These are phyloP conservation scores for Trypoxylus dichotomus DNA, from an alignment of 1,140 invertebrate species.

Conservation along the genomic window DNA sequence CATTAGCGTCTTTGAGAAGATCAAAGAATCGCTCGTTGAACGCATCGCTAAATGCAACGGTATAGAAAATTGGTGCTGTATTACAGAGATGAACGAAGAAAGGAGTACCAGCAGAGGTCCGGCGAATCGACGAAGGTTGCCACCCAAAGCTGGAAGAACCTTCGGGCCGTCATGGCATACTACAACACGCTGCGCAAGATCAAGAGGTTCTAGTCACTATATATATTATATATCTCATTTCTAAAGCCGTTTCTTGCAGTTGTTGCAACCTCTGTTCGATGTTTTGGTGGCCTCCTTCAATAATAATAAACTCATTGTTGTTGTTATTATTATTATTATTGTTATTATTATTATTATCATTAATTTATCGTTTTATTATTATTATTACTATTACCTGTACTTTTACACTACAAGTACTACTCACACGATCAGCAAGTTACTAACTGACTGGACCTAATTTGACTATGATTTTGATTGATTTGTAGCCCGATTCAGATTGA, in stretches of 20 bases:
- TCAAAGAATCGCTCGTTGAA: too few relatives aligned
- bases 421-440: neutral
- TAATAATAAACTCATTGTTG: conserved; percentile 28
- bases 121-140: conserved; percentile 60
- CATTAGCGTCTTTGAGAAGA: neutral
- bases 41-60: neutral
- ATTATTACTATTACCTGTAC: neutral
- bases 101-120: conserved; percentile 35
- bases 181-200: conserved; percentile 84
- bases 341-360: neutral
- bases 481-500: neutral
- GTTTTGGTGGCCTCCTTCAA: conserved; percentile 33
- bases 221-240: neutral
- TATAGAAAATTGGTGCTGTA: conserved; percentile 2
- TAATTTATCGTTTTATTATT: neutral
- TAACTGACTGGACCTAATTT: neutral
- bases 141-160: conserved; percentile 80
- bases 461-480: neutral
- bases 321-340: neutral
- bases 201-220: conserved; percentile 67
- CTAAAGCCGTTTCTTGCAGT: conserved; percentile 31
- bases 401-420: neutral
- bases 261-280: conserved; percentile 32
- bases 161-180: conserved; percentile 82
- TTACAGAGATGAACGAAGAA: conserved; percentile 22